These are phyloP conservation scores for Polylopha cassiicola DNA, from an alignment of 2,888 invertebrate genomes.

Conservation along the genomic window DNA sequence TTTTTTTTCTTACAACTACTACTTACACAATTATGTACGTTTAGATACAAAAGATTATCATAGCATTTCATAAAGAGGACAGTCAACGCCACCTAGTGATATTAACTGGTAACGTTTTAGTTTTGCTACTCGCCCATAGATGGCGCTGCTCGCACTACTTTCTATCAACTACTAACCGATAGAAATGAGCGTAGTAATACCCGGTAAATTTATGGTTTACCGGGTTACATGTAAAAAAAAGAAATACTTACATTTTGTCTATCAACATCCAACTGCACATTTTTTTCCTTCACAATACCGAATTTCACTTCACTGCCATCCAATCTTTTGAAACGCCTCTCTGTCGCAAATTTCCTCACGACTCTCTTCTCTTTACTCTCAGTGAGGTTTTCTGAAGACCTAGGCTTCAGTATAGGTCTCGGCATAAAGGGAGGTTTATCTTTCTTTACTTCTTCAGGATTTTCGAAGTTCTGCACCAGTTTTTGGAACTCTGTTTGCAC, in stretches of 20 bases:
- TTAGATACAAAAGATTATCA: too few species aligned
- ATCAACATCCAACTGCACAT: slow-evolving; percentile 55
- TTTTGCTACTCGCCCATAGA: neutral
- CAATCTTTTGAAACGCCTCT: slow-evolving; percentile 35
- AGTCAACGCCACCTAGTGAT: slow-evolving; percentile 2
- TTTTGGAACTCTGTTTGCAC: slow-evolving; percentile 51
- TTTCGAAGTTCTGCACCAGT: slow-evolving; percentile 53
- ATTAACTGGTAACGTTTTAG: neutral
- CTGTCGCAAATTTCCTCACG: slow-evolving; percentile 45
- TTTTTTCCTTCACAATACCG: slow-evolving; percentile 45
- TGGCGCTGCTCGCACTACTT: neutral
- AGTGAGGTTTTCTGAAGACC: slow-evolving; percentile 37
- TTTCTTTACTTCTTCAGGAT: neutral
- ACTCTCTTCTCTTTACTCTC: slow-evolving; percentile 31
- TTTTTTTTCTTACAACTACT: too few species aligned
- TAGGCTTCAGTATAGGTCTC: slow-evolving; percentile 41
- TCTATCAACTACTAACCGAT: too few species aligned
- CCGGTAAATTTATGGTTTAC: neutral
- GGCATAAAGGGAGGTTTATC: slow-evolving; percentile 34
- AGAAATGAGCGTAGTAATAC: neutral
- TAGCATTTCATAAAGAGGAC: neutral
- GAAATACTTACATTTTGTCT: slow-evolving; percentile 63
- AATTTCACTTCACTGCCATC: slow-evolving; percentile 28
- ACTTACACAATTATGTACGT: too few species aligned
- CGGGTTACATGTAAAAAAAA: slow-evolving; percentile 1